phyloP scores from a whole-genome alignment of 2,113 vertebrate species.

The Pluvialis apricaria region DNA sequence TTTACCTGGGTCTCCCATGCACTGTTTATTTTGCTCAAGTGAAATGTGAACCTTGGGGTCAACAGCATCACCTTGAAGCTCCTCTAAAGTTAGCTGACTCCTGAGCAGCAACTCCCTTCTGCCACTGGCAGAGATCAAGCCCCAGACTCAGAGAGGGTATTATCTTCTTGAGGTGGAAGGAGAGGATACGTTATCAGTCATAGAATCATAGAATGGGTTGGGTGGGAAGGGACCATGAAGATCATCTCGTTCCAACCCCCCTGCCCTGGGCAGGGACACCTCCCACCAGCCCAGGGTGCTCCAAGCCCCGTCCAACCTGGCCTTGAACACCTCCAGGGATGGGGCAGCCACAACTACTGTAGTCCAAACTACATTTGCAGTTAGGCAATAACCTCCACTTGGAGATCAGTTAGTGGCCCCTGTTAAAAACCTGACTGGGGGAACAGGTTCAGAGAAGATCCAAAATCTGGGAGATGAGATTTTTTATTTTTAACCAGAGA shows the following conservation, averaged over 20 bases:
- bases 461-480: neutral
- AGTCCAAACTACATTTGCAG: neutral
- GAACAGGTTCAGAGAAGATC: neutral
- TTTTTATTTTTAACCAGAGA: neutral
- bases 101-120: neutral
- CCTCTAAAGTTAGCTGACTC: neutral
- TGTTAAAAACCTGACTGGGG: neutral
- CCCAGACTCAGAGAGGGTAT: neutral
- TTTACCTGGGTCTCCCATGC: neutral
- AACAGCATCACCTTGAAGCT: neutral
- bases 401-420: neutral
- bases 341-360: neutral
- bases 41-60: neutral
- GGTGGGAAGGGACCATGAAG: neutral
- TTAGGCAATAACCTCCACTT: neutral
- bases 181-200: neutral
- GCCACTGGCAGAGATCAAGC: neutral
- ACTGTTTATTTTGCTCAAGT: neutral
- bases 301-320: neutral
- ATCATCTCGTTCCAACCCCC: neutral
- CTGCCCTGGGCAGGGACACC: neutral
- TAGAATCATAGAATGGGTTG: neutral
- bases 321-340: neutral
- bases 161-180: neutral
- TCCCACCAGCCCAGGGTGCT: neutral